These are phyloP conservation scores for Gymnothorax javanicus DNA, from an alignment of 2,797 vertebrate species.

Conservation along the genomic window DNA sequence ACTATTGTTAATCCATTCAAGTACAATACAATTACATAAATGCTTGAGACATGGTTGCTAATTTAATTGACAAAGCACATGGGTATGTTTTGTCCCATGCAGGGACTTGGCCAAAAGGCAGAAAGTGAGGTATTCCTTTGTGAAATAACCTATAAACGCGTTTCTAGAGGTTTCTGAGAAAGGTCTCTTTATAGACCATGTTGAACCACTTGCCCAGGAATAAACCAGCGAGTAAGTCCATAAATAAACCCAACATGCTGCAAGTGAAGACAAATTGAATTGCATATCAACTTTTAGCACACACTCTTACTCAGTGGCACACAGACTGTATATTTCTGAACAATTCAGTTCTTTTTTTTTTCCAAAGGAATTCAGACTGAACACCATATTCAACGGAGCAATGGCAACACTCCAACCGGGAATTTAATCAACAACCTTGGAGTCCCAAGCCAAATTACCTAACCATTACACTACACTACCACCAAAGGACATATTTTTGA, in stretches of 20 bases:
- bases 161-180: background rate
- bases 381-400: background rate
- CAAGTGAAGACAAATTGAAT: background rate
- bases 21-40: slow-evolving; percentile 35
- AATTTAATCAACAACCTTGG: background rate
- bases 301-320: background rate
- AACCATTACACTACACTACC: background rate
- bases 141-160: slow-evolving; percentile 18
- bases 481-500: background rate
- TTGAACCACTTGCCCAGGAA: background rate
- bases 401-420: background rate
- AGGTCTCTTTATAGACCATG: slow-evolving; percentile 21
- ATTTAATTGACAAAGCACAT: slow-evolving; percentile 40
- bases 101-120: slow-evolving; percentile 17
- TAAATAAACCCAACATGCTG: background rate
- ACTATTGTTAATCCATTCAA: slow-evolving; percentile 34
- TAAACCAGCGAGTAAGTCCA: background rate
- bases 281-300: background rate
- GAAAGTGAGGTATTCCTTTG: background rate
- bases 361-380: background rate
- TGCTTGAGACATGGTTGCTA: slow-evolving; percentile 33
- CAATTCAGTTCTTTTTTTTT: background rate
- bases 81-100: slow-evolving; percentile 24
- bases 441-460: background rate
- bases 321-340: background rate